Evolutionary conservation across 2,888 invertebrate genomes (phyloP).

Genomic region (Synergus japonicus): DNA sequence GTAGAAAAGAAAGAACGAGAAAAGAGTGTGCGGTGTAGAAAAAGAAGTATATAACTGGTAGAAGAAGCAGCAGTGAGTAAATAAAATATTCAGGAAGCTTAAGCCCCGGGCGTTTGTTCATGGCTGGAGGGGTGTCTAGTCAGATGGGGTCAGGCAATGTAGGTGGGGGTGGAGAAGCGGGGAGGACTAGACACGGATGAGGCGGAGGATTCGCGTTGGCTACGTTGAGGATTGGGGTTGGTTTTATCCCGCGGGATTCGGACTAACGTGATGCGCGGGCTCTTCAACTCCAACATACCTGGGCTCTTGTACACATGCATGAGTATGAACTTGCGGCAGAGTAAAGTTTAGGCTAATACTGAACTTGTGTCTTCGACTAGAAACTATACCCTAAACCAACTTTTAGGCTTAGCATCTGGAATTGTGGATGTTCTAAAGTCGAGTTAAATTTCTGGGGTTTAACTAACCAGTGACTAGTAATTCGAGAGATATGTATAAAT

Average conservation of each 20-base stretch:
- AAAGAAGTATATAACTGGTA: constrained; percentile 34
- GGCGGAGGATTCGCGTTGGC: constrained; percentile 46
- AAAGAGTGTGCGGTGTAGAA: constrained; percentile 17
- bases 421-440: constrained; percentile 3
- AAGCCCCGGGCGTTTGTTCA: constrained; percentile 67
- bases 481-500: not conserved
- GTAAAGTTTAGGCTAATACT: constrained; percentile 34
- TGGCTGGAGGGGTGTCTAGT: constrained; percentile 61
- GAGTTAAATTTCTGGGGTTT: not conserved
- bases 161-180: constrained; percentile 43
- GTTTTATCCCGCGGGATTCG: constrained; percentile 72
- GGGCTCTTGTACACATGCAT: constrained; percentile 30
- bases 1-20: constrained; percentile 18
- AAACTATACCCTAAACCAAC: constrained; percentile 19
- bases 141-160: constrained; percentile 50
- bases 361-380: constrained; percentile 13
- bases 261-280: constrained; percentile 53
- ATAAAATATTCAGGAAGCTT: constrained; percentile 72
- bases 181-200: constrained; percentile 54
- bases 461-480: constrained; percentile 1
- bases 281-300: constrained; percentile 48
- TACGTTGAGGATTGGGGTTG: constrained; percentile 54
- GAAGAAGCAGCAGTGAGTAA: constrained; percentile 60
- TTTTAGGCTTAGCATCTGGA: not conserved
- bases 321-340: constrained; percentile 25